phyloP scores from a whole-genome alignment of 2,113 vertebrate genomes.

The Colistium nudipinnis region DNA sequence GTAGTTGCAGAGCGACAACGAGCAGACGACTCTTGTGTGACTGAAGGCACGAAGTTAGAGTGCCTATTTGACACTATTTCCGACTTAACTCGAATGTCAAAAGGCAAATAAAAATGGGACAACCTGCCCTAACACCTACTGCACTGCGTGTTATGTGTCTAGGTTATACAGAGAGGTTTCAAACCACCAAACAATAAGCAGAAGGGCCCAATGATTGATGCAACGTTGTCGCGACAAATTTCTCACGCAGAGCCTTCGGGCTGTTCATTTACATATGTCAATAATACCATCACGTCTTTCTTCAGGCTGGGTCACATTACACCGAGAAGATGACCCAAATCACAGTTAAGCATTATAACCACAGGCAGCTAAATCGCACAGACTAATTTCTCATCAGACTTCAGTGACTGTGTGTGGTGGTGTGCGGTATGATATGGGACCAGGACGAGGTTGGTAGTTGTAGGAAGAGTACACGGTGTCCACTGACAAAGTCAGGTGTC shows the following conservation, averaged over 20 bases:
- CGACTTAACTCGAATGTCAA: too few relatives aligned
- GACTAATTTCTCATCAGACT: not conserved
- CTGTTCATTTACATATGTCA: conserved; percentile 25
- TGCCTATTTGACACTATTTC: too few relatives aligned
- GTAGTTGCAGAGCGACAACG: too few relatives aligned
- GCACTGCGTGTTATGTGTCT: too few relatives aligned
- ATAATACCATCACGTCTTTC: not conserved
- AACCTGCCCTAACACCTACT: too few relatives aligned
- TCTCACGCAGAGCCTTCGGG: not conserved
- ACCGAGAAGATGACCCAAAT: conserved; percentile 12
- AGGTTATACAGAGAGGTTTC: not conserved
- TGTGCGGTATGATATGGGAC: conserved; percentile 12
- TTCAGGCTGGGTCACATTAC: not conserved
- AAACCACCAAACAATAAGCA: not conserved
- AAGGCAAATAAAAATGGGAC: too few relatives aligned
- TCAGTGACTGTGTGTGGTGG: conserved; percentile 6
- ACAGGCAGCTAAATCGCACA: conserved; percentile 6
- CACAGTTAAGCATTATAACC: conserved; percentile 10
- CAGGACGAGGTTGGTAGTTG: conserved; percentile 7
- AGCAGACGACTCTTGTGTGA: too few relatives aligned
- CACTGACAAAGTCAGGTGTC: conserved; percentile 48
- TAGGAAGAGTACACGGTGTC: conserved; percentile 1
- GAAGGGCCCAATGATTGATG: conserved; percentile 1
- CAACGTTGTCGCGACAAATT: not conserved
- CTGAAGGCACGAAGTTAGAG: too few relatives aligned